These are phyloP conservation scores for Paraplagusia blochii DNA, from an alignment of 2,113 vertebrate species.

Conservation along the genomic window DNA sequence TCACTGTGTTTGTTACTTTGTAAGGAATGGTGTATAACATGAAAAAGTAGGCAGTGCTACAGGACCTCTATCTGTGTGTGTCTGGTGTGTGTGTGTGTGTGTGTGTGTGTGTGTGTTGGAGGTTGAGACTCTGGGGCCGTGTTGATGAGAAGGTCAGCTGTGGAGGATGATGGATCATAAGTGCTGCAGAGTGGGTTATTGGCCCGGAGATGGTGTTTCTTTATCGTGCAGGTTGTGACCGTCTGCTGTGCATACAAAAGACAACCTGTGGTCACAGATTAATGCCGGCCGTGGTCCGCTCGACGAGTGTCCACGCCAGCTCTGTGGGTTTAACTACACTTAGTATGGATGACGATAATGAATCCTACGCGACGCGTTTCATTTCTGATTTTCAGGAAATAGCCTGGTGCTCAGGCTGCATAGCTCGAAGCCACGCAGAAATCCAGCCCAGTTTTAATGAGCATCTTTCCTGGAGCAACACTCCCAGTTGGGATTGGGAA, in stretches of 20 bases:
- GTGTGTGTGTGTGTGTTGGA: background rate
- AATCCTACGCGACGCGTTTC: slow-evolving; percentile 7
- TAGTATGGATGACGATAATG: slow-evolving; percentile 20
- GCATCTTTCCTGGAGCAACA: too few relatives aligned
- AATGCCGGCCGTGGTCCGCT: slow-evolving; percentile 9
- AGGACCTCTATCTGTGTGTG: slow-evolving; percentile 20
- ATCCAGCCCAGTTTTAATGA: too few relatives aligned
- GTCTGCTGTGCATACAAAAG: background rate
- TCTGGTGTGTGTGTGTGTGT: slow-evolving; percentile 12
- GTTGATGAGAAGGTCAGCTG: slow-evolving; percentile 46
- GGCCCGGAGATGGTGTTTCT: slow-evolving; percentile 30
- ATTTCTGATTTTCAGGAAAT: too few relatives aligned
- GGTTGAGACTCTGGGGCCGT: slow-evolving; percentile 20
- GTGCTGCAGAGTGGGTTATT: slow-evolving; percentile 36
- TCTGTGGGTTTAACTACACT: background rate
- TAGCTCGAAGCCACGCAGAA: too few relatives aligned
- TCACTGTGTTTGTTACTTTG: slow-evolving; percentile 35
- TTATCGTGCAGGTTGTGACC: background rate
- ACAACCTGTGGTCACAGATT: slow-evolving; percentile 17
- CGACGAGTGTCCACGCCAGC: slow-evolving; percentile 8
- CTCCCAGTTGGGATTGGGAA: too few relatives aligned
- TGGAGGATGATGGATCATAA: slow-evolving; percentile 53
- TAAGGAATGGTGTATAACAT: slow-evolving; percentile 22
- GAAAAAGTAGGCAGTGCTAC: slow-evolving; percentile 33
- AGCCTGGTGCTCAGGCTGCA: too few relatives aligned